These are phyloP conservation scores for Agriotes lineatus DNA, from an alignment of 2,888 invertebrate species.

Conservation along the genomic window DNA sequence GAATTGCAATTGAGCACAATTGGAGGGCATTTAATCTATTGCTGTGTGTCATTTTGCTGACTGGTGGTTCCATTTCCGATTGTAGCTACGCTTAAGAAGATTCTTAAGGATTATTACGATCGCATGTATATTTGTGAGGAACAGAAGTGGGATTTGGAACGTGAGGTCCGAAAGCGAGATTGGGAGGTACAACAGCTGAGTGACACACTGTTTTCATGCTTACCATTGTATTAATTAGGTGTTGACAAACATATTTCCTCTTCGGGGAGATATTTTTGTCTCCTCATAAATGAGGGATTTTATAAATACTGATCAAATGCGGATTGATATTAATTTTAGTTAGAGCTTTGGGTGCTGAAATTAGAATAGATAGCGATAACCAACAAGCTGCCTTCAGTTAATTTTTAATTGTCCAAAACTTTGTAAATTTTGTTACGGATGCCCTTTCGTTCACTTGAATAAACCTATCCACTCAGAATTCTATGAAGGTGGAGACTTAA, in stretches of 20 bases:
- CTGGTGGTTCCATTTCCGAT: constrained; percentile 67
- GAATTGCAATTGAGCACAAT: constrained; percentile 16
- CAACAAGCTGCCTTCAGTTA: background rate
- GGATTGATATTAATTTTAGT: background rate
- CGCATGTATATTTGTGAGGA: constrained; percentile 98
- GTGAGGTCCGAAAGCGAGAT: constrained; percentile 99
- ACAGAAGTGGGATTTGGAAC: constrained; percentile 99
- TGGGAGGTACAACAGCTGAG: constrained; percentile 87
- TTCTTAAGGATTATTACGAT: constrained; percentile 96
- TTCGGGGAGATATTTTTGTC: constrained; percentile 13
- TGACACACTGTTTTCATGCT: constrained; percentile 45
- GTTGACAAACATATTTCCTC: constrained; percentile 27
- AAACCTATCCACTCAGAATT: no score
- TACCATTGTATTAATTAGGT: constrained; percentile 29
- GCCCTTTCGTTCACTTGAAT: no score
- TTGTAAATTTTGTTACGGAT: no score
- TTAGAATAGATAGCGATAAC: background rate
- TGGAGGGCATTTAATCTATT: constrained; percentile 27
- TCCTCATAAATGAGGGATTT: background rate
- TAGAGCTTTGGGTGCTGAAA: background rate
- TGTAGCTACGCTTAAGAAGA: constrained; percentile 90
- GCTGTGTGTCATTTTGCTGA: constrained; percentile 56
- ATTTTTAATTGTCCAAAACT: no score
- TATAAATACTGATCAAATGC: constrained; percentile 28
- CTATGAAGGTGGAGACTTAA: background rate